Conservation (phyloP, 2,113 vertebrate species). For the Callipepla californica region DNA sequence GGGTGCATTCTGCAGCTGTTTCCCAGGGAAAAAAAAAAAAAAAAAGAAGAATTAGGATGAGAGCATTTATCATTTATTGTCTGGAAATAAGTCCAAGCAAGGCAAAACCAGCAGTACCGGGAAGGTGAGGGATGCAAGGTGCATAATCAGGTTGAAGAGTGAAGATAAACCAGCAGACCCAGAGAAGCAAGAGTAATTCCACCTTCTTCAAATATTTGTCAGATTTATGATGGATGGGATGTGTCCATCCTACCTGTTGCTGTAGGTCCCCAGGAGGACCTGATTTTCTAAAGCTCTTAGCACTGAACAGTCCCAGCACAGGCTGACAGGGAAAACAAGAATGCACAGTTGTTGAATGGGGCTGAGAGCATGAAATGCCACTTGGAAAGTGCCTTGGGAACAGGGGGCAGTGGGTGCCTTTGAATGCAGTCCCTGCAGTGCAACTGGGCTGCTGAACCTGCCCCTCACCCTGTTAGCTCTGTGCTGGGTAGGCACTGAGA, state of each 20-base stretch:
- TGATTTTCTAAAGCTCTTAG: background rate
- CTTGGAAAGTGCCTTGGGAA: fast-evolving
- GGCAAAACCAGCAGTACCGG: background rate
- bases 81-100: background rate
- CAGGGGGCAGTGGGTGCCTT: fast-evolving
- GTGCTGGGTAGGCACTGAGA: fast-evolving
- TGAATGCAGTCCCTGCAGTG: background rate
- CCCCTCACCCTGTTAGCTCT: background rate
- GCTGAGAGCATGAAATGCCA: background rate
- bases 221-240: fast-evolving
- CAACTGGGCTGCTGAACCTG: fast-evolving
- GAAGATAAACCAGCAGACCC: background rate
- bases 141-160: background rate
- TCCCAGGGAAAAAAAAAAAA: background rate
- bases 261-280: background rate
- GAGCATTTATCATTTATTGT: background rate
- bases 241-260: background rate
- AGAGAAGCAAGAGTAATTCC: background rate
- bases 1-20: conserved; percentile 8
- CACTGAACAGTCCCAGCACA: background rate
- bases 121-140: background rate
- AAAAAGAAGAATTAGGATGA: background rate
- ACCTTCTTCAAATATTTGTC: background rate
- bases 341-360: background rate
- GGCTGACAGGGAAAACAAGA: background rate